Base-by-base conservation (phyloP, 2,797 vertebrate genomes). In the Syndactyla subalaris region DNA sequence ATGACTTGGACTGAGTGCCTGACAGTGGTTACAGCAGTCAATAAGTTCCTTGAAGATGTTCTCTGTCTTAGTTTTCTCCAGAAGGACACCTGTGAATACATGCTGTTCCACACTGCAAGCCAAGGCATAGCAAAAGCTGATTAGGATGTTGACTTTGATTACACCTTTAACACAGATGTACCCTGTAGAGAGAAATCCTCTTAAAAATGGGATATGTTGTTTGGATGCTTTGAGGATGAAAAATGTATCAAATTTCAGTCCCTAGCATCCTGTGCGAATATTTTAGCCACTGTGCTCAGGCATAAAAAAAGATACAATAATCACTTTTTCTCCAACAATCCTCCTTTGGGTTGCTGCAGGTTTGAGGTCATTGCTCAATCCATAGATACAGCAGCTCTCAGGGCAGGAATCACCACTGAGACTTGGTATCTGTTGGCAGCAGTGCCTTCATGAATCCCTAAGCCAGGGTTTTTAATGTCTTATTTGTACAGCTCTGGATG, bases 351-450 rank as follows among this genome's bases (percentile, higher is more conserved):
- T 46, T 11, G 3, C 27, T 65, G 38, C 54, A 57, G 6, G 5
- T 52, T 61, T 36, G 5, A 12, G 18, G 9, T 45, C 2, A 0
- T 34, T 62, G 6, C 23, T 83, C 39, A 3, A 5, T 45, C 15
- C 30, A 15, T 38, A 23, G 41, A 14, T 2, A 61, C 0, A 48
- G 30, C 29, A 63, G 30, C 30, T 66, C 13, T 67, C 39, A 39
- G 19, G 46, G 16, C 45, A 74, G 65, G 34, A 66, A 41, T 41
- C 14, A 36, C 8, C 1, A 0, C 16, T 45, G 49, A 54, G 26
- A 10, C 21, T 46, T 7, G 1, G 16, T 38, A 32, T 6, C 38
- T 63, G 9, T 7, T 43, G 19, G 51, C 27, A 76, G 29, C 24
- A 65, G 16, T 41, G 32, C 7, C 20, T 78, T 32, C 14, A 46